These are phyloP conservation scores for Drosophila kokeensis DNA, from an alignment of 2,888 invertebrate genomes.

Conservation along the genomic window DNA sequence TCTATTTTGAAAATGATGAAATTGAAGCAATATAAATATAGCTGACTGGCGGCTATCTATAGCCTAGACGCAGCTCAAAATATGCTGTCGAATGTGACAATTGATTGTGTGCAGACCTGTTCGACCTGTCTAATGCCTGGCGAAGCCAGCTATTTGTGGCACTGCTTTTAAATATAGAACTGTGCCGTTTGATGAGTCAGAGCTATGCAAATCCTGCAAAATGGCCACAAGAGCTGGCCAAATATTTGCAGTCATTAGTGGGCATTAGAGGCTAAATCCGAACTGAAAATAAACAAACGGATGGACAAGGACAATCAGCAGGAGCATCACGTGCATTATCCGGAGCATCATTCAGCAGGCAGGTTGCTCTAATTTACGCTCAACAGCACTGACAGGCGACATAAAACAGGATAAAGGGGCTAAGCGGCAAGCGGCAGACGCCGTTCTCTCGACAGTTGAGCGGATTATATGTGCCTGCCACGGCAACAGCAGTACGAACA, in stretches of 20 bases:
- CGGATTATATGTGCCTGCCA: slow-evolving; percentile 63
- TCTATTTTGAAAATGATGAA: slow-evolving; percentile 7
- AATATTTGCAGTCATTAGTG: slow-evolving; percentile 76
- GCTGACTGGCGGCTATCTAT: slow-evolving; percentile 56
- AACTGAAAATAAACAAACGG: slow-evolving; percentile 38
- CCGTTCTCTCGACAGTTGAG: slow-evolving; percentile 55
- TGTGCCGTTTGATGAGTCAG: slow-evolving; percentile 57
- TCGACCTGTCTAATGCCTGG: slow-evolving; percentile 39
- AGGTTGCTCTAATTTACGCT: slow-evolving; percentile 73
- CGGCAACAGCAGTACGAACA: slow-evolving; percentile 22
- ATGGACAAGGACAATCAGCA: slow-evolving; percentile 3
- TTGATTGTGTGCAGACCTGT: slow-evolving; percentile 68
- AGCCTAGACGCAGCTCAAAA: slow-evolving; percentile 66
- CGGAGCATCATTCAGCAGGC: slow-evolving; percentile 24
- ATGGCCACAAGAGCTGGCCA: slow-evolving; percentile 35
- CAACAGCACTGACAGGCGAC: slow-evolving; percentile 59
- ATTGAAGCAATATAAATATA: slow-evolving; percentile 41
- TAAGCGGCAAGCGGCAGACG: slow-evolving; percentile 48
- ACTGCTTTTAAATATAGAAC: slow-evolving; percentile 57
- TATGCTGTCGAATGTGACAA: slow-evolving; percentile 77
- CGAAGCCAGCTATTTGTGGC: slow-evolving; percentile 51
- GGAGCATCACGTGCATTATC: slow-evolving; percentile 9
- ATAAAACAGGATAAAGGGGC: slow-evolving; percentile 71
- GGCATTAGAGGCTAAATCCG: slow-evolving; percentile 61
- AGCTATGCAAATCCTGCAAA: slow-evolving; percentile 39